phyloP scores from a whole-genome alignment of 2,797 vertebrate genomes.

The Basileuterus tristriatus region DNA sequence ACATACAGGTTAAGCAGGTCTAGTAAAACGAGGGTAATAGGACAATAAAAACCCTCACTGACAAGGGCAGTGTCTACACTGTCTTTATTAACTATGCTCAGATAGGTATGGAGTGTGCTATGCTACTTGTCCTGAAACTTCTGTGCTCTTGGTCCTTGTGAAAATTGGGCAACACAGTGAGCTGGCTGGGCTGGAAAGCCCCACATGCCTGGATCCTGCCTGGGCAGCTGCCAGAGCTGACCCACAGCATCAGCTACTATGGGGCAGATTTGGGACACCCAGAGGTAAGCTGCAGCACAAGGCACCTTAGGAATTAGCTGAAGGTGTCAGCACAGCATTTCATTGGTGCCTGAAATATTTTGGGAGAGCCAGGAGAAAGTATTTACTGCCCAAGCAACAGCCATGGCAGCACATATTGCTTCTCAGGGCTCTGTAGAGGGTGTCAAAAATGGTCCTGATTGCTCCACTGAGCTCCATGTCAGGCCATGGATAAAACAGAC shows the following conservation, averaged over 20 bases:
- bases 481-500: neutral
- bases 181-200: neutral
- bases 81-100: neutral
- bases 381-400: neutral
- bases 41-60: neutral
- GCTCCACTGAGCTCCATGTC: neutral
- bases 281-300: neutral
- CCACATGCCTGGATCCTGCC: neutral
- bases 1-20: neutral
- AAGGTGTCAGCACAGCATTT: rapidly evolving
- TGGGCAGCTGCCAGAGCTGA: neutral
- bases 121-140: neutral
- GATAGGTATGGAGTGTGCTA: neutral
- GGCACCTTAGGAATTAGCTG: neutral
- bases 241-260: neutral
- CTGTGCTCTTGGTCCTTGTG: neutral
- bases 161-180: neutral
- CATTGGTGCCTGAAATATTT: neutral
- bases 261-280: neutral
- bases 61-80: neutral
- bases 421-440: neutral
- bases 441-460: neutral
- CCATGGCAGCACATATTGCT: neutral
- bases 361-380: neutral
- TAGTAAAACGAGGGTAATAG: neutral